A percentile compares a stretch with the other conserved stretches of the same genome.
Conservation (phyloP, 1,140 invertebrate genomes). For the Pemphigus obesinymphae region DNA sequence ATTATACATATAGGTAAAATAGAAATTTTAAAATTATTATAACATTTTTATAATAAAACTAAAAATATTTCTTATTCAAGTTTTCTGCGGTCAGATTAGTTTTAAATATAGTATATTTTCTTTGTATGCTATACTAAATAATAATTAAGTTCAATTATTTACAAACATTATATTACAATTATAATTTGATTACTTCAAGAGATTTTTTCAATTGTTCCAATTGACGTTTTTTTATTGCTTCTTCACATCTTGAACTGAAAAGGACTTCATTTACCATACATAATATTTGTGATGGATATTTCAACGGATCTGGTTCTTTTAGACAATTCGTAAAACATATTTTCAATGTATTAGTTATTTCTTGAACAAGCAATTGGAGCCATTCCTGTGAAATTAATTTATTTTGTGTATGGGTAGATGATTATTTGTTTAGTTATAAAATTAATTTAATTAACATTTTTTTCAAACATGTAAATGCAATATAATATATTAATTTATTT, state of each 20-base stretch:
- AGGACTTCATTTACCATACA: constrained; percentile 64
- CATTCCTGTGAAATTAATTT: constrained; percentile 53
- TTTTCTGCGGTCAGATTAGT: too few relatives aligned
- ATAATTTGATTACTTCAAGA: constrained; percentile 47
- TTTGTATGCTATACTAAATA: too few relatives aligned
- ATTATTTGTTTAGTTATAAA: not conserved
- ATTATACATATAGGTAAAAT: too few relatives aligned
- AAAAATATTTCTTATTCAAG: too few relatives aligned
- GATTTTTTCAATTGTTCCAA: constrained; percentile 55
- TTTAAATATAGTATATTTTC: too few relatives aligned
- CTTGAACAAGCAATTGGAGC: constrained; percentile 71
- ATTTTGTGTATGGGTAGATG: not conserved
- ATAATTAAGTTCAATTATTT: too few relatives aligned
- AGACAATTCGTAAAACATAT: constrained; percentile 66
- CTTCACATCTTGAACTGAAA: constrained; percentile 79
- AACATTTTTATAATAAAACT: too few relatives aligned
- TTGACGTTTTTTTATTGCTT: constrained; percentile 64
- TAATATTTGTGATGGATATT: constrained; percentile 82
- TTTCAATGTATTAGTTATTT: constrained; percentile 77
- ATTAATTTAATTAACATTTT: too few relatives aligned
- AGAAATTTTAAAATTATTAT: too few relatives aligned
- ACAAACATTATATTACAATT: not conserved
- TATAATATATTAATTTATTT: too few relatives aligned
- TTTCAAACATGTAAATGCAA: too few relatives aligned
- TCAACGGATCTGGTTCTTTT: constrained; percentile 64